phyloP scores from a whole-genome alignment of 2,888 invertebrate species.

The Stenchaetothrips biformis region DNA sequence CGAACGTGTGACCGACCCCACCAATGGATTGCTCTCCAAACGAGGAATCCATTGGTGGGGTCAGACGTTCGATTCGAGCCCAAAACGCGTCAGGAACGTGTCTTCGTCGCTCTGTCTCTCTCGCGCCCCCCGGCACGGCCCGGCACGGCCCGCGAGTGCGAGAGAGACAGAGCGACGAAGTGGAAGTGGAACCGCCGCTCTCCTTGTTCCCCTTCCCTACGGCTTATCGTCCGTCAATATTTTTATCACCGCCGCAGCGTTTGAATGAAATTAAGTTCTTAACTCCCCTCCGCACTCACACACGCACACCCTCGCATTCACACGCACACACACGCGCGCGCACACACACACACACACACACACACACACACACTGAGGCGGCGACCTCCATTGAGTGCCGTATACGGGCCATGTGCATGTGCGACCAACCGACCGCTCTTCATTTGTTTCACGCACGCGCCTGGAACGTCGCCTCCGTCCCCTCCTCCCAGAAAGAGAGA shows the following conservation, averaged over 20 bases:
- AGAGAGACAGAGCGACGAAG: too few relatives aligned
- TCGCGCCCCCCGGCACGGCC: too few relatives aligned
- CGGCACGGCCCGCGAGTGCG: too few relatives aligned
- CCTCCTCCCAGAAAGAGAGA: neutral
- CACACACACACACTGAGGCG: neutral
- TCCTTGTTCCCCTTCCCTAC: too few relatives aligned
- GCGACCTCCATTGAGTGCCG: neutral
- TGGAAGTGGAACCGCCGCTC: too few relatives aligned
- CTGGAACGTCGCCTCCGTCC: neutral
- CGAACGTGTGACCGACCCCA: too few relatives aligned
- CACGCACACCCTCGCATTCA: neutral
- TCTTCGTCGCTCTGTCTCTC: too few relatives aligned
- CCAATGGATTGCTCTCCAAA: too few relatives aligned
- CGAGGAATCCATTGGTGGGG: too few relatives aligned
- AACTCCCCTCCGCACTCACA: neutral
- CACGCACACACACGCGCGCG: neutral
- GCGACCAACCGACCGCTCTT: neutral
- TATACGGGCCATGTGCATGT: neutral
- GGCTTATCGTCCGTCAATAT: neutral
- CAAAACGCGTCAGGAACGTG: too few relatives aligned
- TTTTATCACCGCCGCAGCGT: slow-evolving; percentile 17
- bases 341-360: neutral
- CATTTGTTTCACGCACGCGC: slow-evolving; percentile 24
- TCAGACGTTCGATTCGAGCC: too few relatives aligned
- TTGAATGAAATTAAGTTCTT: slow-evolving; percentile 25